A percentile compares a stretch with the other conserved stretches of the same genome.
Conservation (phyloP, 2,797 vertebrate species). For the Sus cebifrons region DNA sequence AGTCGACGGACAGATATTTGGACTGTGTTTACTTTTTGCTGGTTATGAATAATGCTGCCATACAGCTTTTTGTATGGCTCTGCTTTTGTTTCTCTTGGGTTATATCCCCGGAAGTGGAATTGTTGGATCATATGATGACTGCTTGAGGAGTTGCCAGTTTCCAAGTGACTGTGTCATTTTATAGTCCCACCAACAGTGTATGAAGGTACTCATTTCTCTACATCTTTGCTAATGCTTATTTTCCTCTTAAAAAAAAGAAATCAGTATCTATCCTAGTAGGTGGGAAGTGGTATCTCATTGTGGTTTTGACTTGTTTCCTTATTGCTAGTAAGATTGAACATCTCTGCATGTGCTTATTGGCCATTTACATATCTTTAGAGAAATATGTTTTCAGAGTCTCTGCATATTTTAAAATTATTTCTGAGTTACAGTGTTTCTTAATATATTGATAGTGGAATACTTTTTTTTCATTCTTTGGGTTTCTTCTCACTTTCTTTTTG, state of each 20-base stretch:
- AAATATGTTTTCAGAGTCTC: slow-evolving; percentile 19
- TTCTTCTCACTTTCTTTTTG: slow-evolving; percentile 51
- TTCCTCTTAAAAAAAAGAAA: background rate
- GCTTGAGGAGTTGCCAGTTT: background rate
- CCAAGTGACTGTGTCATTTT: background rate
- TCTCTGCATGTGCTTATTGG: background rate
- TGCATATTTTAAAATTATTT: slow-evolving; percentile 35
- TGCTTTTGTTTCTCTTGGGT: background rate
- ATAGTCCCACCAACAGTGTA: background rate
- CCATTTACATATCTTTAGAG: background rate
- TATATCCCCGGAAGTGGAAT: background rate
- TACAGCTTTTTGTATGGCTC: background rate
- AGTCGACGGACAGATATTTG: background rate
- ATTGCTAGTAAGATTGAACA: background rate
- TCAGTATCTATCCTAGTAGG: background rate
- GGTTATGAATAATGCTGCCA: background rate
- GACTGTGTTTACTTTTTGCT: background rate
- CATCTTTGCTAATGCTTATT: background rate
- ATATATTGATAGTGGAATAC: background rate
- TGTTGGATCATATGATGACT: background rate
- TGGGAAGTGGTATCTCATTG: background rate
- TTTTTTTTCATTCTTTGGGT: slow-evolving; percentile 19
- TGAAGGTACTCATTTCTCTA: background rate
- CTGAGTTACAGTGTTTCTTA: background rate
- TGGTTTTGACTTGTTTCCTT: slow-evolving; percentile 52